Evolutionary conservation across 2,113 vertebrate species (phyloP).

Genomic region (Alligator mississippiensis): DNA sequence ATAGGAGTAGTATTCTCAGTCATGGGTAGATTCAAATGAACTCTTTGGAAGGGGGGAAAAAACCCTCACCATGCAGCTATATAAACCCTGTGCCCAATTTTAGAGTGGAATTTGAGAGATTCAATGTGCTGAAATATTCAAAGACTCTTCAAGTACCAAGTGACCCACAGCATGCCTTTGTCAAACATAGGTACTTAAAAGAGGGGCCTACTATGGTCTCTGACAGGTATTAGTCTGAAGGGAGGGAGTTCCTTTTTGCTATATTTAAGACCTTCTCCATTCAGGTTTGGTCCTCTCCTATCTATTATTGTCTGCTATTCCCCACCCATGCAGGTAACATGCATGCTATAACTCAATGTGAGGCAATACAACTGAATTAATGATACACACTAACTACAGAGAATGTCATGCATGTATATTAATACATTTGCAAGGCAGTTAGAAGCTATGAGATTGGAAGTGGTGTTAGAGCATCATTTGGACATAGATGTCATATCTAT

Average conservation of each 20-base stretch:
- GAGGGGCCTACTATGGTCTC: neutral
- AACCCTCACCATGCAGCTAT: neutral
- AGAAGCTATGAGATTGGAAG: neutral
- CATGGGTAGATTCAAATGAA: slow-evolving; percentile 61
- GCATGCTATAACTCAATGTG: neutral
- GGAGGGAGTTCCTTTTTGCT: neutral
- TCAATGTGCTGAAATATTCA: slow-evolving; percentile 19
- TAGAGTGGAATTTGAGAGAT: slow-evolving; percentile 10
- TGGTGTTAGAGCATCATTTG: neutral
- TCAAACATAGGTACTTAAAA: neutral
- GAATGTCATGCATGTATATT: neutral
- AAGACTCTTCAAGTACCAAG: neutral
- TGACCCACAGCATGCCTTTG: neutral
- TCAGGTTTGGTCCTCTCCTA: neutral
- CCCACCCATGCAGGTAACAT: neutral
- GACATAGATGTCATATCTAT: neutral
- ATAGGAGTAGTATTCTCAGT: slow-evolving; percentile 39
- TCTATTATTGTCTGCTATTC: neutral
- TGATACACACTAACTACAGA: neutral
- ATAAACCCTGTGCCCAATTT: neutral
- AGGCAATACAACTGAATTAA: neutral
- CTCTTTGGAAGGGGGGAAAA: slow-evolving; percentile 33
- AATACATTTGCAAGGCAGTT: neutral
- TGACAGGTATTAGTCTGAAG: neutral
- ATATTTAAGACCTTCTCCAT: neutral